Evolutionary conservation across 2,113 vertebrate genomes (phyloP), one percentile per base, ranked within the genome.

Genomic region (Vulpes lagopus): DNA sequence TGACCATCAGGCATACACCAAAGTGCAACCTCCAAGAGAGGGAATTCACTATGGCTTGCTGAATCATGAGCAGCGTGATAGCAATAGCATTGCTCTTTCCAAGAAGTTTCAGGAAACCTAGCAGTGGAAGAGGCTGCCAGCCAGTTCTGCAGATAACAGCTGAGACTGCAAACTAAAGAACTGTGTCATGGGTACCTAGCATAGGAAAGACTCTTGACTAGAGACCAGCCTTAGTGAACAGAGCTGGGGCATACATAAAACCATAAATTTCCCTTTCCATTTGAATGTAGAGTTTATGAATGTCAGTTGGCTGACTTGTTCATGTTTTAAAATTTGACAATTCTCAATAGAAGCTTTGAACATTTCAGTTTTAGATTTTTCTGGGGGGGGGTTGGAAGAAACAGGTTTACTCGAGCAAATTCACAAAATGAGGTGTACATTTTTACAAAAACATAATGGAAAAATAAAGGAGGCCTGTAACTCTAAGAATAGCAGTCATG

Each of bases 141-240:
- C 38, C 27, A 23, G 35, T 73, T 73, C 55, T 92, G 15, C 64
- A 80, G 55, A 20, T 1, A 80, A 25, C 15, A 27, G 17, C 51
- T 64, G 30, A 67, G 12, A 3, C 2, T n/a, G 49, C 43, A 64
- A 76, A 87, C 43, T 9, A 14, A 43, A 49, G 4, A 17, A 43
- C 10, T 3, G 0, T 51, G 0, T 27, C 9, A 55, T 2, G 5
- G 32, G n/a, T 1, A 27, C 30, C 65, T 17, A 10, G 8, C 25
- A 11, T 0, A 19, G 30, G 32, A 32, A 38, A 17, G 30, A 14
- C 55, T 65, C 57, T 49, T 14, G 27, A 55, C 35, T 49, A 71
- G 67, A 79, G 23, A 60, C 12, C 23, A 2, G 53, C 65, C 30
- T 43, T n/a, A 7, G 14, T 49, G 53, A 80, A 71, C 12, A 85